These are phyloP conservation scores for Oplegnathus fasciatus DNA, from an alignment of 2,113 vertebrate species.

Conservation along the genomic window DNA sequence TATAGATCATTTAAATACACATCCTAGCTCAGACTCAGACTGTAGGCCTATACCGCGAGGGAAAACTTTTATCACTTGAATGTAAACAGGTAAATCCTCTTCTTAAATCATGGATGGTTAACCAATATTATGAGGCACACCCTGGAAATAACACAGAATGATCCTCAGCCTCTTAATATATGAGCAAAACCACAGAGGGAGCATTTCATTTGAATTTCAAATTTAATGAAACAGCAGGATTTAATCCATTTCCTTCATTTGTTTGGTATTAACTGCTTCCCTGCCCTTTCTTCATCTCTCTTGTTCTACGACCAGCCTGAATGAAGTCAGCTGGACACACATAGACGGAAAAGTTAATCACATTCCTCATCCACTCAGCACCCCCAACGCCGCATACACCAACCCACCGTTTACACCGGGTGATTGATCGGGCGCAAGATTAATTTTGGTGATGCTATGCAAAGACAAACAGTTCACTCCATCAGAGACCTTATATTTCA, in stretches of 20 bases:
- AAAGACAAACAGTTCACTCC: slow-evolving; percentile 90
- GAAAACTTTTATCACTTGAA: background rate
- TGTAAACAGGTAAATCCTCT: background rate
- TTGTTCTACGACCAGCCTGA: slow-evolving; percentile 87
- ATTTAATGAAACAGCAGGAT: slow-evolving; percentile 95
- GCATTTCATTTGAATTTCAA: slow-evolving; percentile 98
- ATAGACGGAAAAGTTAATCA: slow-evolving; percentile 90
- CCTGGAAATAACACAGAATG: slow-evolving; percentile 25
- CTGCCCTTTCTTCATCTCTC: slow-evolving; percentile 82
- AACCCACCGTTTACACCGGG: slow-evolving; percentile 52
- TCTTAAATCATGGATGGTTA: slow-evolving; percentile 17
- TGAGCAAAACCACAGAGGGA: slow-evolving; percentile 88
- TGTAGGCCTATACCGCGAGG: background rate
- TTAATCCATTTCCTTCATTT: slow-evolving; percentile 94
- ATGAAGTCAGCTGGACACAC: slow-evolving; percentile 87
- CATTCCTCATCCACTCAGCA: slow-evolving; percentile 92
- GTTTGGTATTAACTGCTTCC: slow-evolving; percentile 95
- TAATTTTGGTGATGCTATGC: slow-evolving; percentile 93
- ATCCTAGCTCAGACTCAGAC: background rate
- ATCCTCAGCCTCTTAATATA: slow-evolving; percentile 60
- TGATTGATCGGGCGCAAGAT: slow-evolving; percentile 92
- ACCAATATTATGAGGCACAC: slow-evolving; percentile 14
- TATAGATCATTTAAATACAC: slow-evolving; percentile 23
- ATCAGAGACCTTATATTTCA: background rate
- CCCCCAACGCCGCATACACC: slow-evolving; percentile 82